Evolutionary conservation across 2,888 invertebrate genomes (phyloP).

Genomic region (Microplitis deprimator): DNA sequence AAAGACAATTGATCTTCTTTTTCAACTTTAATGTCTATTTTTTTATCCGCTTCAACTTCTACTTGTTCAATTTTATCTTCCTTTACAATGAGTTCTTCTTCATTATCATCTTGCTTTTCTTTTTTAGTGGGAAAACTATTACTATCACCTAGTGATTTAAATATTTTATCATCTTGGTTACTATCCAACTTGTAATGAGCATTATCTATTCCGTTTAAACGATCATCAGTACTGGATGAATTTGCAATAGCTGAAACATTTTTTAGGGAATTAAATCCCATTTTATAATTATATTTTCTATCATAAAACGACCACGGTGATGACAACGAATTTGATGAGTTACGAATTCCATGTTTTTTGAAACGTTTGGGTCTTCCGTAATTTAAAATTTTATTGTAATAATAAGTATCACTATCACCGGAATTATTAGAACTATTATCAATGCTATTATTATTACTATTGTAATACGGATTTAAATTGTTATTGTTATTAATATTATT

Average conservation of each 20-base stretch:
- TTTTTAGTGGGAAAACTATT: neutral
- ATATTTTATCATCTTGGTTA: neutral
- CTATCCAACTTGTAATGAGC: constrained; percentile 9
- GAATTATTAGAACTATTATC: neutral
- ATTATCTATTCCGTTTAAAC: constrained; percentile 11
- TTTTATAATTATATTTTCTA: neutral
- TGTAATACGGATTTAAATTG: neutral
- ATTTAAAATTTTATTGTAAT: neutral
- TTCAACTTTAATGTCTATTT: neutral
- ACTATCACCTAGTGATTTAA: neutral
- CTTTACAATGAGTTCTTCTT: neutral
- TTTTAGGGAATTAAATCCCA: constrained; percentile 25
- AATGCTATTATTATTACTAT: neutral
- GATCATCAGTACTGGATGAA: constrained; percentile 11
- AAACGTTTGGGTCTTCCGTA: neutral
- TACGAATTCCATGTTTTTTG: neutral
- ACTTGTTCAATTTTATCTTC: neutral
- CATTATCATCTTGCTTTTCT: neutral
- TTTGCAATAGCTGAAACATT: constrained; percentile 30
- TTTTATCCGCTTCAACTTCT: constrained; percentile 14
- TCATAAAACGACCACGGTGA: neutral
- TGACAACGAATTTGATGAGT: neutral
- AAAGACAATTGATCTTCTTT: neutral
- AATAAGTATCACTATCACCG: neutral
- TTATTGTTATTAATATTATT: constrained; percentile 15